phyloP scores from a whole-genome alignment of 2,797 vertebrate species.

The Psittacula derbiana region DNA sequence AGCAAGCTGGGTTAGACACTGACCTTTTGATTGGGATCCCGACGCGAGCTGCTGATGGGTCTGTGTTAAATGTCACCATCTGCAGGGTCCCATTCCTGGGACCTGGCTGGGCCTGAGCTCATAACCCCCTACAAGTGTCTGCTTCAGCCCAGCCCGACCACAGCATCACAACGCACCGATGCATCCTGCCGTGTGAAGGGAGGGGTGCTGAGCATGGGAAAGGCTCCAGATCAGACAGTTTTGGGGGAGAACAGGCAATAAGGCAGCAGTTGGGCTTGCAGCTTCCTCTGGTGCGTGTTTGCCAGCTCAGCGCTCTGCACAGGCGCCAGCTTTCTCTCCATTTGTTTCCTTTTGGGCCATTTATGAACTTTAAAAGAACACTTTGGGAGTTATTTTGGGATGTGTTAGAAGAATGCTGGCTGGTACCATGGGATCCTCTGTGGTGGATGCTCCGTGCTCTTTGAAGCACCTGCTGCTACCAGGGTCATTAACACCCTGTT shows the following conservation, averaged over 20 bases:
- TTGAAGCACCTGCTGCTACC: neutral
- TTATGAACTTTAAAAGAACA: neutral
- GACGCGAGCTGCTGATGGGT: accelerated
- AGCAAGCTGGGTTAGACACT: accelerated
- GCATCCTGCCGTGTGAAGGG: neutral
- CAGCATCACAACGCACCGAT: accelerated
- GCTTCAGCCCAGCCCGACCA: accelerated
- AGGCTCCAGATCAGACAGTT: accelerated
- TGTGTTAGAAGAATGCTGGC: neutral
- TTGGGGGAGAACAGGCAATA: neutral
- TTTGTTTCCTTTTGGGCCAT: neutral
- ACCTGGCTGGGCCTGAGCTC: accelerated
- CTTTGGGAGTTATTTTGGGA: neutral
- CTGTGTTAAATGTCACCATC: accelerated
- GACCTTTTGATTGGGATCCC: neutral
- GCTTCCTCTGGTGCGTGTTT: accelerated
- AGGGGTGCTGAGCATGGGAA: accelerated
- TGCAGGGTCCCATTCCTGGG: neutral
- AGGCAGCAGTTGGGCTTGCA: neutral
- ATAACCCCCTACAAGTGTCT: accelerated
- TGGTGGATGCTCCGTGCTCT: neutral
- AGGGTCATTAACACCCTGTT: accelerated
- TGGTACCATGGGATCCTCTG: neutral
- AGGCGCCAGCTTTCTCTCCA: neutral
- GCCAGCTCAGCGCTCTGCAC: neutral